Percentiles rank a stretch among this genome's conserved stretches.
Evolutionary conservation across 2,797 vertebrate species (phyloP).

Genomic region (Acestrorhynchus altus): DNA sequence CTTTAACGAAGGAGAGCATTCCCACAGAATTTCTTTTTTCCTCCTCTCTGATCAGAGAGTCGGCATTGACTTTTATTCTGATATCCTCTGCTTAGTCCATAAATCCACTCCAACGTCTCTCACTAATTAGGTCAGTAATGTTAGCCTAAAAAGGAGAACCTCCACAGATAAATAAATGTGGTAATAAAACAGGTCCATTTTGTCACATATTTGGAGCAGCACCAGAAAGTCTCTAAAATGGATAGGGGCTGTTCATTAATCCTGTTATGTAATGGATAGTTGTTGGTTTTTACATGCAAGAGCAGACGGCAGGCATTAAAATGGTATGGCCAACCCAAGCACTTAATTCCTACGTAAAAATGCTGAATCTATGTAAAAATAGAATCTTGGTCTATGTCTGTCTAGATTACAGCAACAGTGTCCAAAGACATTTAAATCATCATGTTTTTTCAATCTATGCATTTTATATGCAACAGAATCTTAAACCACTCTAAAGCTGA

Average conservation of each 20-base stretch:
- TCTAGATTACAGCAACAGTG: constrained; percentile 39
- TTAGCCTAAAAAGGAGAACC: neutral
- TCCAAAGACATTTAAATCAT: neutral
- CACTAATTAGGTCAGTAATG: neutral
- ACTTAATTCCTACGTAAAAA: constrained; percentile 22
- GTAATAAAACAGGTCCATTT: neutral
- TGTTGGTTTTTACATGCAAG: constrained; percentile 1
- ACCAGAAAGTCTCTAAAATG: neutral
- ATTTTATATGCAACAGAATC: constrained; percentile 10
- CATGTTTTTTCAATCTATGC: constrained; percentile 5
- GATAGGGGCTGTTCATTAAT: neutral
- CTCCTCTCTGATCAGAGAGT: neutral
- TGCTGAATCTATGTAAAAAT: too few relatives aligned
- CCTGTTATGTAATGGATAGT: neutral
- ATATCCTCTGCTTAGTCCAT: neutral
- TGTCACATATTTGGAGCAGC: neutral
- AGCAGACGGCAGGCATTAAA: neutral
- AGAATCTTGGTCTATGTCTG: constrained; percentile 22
- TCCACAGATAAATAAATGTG: neutral
- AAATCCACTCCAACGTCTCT: neutral
- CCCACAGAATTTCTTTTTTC: constrained; percentile 25
- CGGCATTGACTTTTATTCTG: neutral
- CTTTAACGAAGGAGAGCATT: constrained; percentile 30
- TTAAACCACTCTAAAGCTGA: neutral
- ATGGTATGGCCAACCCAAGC: constrained; percentile 7